Percentiles rank a stretch among this genome's conserved stretches.
These are phyloP conservation scores for Aphidoletes aphidimyza DNA, from an alignment of 2,888 invertebrate genomes.

Conservation along the genomic window DNA sequence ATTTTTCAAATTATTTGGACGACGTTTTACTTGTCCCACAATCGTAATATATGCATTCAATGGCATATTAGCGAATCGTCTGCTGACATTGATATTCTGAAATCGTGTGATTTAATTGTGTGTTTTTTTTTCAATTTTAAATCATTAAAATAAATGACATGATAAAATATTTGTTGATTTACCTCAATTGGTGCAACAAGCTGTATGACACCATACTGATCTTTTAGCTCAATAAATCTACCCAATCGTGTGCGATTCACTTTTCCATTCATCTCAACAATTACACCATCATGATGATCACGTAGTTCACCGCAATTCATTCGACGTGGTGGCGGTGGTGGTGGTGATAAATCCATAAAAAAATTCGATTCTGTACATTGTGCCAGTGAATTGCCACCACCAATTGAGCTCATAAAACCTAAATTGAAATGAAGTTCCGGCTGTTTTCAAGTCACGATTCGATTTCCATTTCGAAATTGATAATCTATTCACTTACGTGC, in stretches of 20 bases:
- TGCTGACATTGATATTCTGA: slow-evolving; percentile 65
- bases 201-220: slow-evolving; percentile 73
- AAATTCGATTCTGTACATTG: background rate
- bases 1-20: slow-evolving; percentile 65
- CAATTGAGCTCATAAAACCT: slow-evolving; percentile 2
- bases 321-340: slow-evolving; percentile 64
- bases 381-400: background rate
- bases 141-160: too few relatives aligned
- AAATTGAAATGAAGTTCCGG: background rate
- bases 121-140: too few relatives aligned
- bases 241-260: slow-evolving; percentile 70
- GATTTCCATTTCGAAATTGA: background rate
- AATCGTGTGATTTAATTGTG: too few relatives aligned
- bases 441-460: background rate
- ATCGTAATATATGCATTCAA: slow-evolving; percentile 65
- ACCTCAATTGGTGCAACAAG: slow-evolving; percentile 67
- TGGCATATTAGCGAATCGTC: slow-evolving; percentile 66
- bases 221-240: slow-evolving; percentile 72
- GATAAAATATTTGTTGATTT: too few relatives aligned
- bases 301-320: slow-evolving; percentile 72
- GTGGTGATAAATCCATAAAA: slow-evolving; percentile 56
- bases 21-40: slow-evolving; percentile 63
- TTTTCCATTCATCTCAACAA: slow-evolving; percentile 73
- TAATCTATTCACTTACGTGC: background rate
- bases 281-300: slow-evolving; percentile 65